Conservation (phyloP, 2,113 vertebrate species). For the Paradoxurus hermaphroditus region DNA sequence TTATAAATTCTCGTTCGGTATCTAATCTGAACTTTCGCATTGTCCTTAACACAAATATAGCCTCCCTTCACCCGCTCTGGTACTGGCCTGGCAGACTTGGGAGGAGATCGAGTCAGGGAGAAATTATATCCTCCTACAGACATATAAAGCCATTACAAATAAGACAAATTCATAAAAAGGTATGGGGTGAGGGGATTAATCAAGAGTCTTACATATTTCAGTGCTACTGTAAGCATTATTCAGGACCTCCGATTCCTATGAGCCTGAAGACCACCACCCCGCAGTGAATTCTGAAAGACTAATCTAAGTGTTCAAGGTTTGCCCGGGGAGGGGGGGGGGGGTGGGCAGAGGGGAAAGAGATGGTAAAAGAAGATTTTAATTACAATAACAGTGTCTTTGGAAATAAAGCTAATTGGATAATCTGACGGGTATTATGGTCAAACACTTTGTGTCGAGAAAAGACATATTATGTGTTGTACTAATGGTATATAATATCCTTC, state of each 20-base stretch:
- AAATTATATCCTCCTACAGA: slow-evolving; percentile 28
- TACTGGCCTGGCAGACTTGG: not conserved
- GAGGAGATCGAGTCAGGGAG: not conserved
- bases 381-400: not conserved
- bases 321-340: too few relatives aligned
- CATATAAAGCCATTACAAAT: not conserved
- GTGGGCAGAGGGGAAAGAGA: not conserved
- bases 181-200: not conserved
- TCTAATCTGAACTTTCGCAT: not conserved
- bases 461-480: not conserved
- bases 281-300: not conserved
- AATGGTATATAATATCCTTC: not conserved
- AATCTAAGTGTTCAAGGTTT: not conserved
- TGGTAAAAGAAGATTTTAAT: not conserved
- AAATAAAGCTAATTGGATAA: not conserved
- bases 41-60: not conserved
- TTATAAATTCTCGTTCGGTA: not conserved
- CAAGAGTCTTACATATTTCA: not conserved
- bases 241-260: not conserved
- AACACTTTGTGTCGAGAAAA: not conserved
- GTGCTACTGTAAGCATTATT: slow-evolving; percentile 17
- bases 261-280: not conserved
- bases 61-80: not conserved
- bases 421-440: not conserved
- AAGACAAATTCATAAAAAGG: slow-evolving; percentile 7